Evolutionary conservation across 2,888 invertebrate genomes (phyloP), one percentile per base, ranked within the genome.

Genomic region (Mythimna vitellina): DNA sequence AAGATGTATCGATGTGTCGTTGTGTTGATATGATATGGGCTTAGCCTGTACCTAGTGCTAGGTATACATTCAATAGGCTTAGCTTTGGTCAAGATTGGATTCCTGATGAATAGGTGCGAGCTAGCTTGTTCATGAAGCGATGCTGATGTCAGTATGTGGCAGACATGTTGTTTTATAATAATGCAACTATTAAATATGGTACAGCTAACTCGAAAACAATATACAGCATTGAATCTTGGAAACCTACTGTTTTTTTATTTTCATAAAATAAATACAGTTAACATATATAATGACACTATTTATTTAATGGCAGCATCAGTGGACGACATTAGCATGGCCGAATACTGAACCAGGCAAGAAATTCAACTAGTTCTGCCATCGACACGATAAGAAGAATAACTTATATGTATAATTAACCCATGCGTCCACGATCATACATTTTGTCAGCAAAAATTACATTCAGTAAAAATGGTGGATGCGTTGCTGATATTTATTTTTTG

Each of bases 61-160:
- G 17, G 49, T 51, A 51, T 63, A 63, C 63, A 75, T 76, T 75
- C 76, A 85, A 83, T 81, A 71, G 83, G 85, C 76, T 84, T 75
- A 83, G 74, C 70, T 69, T 65, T 65, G 62, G 67, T 62, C 79
- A 74, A 79, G 76, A 85, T 85, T 83, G 81, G 78, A 76, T 83
- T 65, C 67, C 73, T 76, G 65, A 61, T 83, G 83, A 81, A 83
- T 76, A 65, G 83, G 51, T 62, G 65, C 42, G 61, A 51, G 61
- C 60, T n/a, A 29, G 58, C 22, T 53, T 63, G 69, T 51, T 70
- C 42, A 38, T 70, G 20, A 53, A 57, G 38, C 22, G 54, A 25
- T 17, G 38, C 25, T 38, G 22, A 42, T 46, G n/a, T 61, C n/a
- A 8, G 7, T 49, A n/a, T 7, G 8, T n/a, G 49, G 8, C 49